Evolutionary conservation across 1,140 invertebrate species (phyloP), one percentile per base, ranked within the genome.

Genomic region (Dryas iulia): DNA sequence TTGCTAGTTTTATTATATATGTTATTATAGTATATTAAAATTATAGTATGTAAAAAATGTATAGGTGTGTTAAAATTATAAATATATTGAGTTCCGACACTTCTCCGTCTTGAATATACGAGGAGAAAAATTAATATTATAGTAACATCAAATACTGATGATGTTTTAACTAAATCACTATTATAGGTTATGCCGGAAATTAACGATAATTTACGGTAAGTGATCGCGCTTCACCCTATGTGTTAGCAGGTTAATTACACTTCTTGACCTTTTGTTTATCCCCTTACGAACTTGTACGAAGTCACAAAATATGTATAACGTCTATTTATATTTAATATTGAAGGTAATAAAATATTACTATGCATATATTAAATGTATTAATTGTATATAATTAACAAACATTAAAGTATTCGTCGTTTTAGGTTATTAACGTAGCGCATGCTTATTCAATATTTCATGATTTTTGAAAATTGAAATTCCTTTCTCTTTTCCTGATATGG

Each of bases 221-320:
- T 74, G 78, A 86, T 83, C 76, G 76, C 74, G 78, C 72, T 77
- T 79, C 82, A 83, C 79, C 62, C 67, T 77, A 86, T 82, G 84
- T 85, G 86, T 87, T 78, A 86, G 85, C 82, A 83, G 83, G 83
- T 89, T 87, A 90, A 86, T 84, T 88, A 83, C 82, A 85, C 76
- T 77, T 73, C 79, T 87, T 89, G 83, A 89, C 84, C 88, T 80
- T 67, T 78, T 47, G 39, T 47, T 47, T 47, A 47, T 47, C 39
- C 39, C 39, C 39, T 47, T 47, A 47, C 6, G 8, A 21, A n/a
- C 39, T 47, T 47, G 10, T 18, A 47, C 7, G 14, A 18, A 54
- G 39, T 63, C 54, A n/a, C 25, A 23, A 18, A 30, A 18, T 18
- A n/a, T n/a, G n/a, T n/a, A 10, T 35, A 52, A 66, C 24, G 14